phyloP scores from a whole-genome alignment of 2,797 vertebrate genomes.

The Enteromius radiatus region DNA sequence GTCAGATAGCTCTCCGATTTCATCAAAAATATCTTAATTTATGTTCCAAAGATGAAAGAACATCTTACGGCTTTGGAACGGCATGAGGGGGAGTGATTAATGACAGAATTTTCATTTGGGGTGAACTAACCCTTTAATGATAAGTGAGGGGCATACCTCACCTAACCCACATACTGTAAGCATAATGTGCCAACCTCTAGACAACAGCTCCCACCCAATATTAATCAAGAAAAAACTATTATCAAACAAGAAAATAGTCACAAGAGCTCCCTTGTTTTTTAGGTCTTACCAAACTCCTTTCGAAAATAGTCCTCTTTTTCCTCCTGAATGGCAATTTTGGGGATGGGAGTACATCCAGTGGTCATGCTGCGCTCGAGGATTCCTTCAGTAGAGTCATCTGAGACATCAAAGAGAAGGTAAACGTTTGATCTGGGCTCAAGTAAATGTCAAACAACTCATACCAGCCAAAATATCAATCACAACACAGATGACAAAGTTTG shows the following conservation, averaged over 20 bases:
- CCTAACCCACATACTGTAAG: neutral
- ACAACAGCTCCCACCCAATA: neutral
- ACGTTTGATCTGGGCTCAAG: neutral
- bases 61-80: too few relatives aligned
- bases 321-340: constrained; percentile 79
- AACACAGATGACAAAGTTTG: constrained; percentile 6
- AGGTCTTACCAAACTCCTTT: constrained; percentile 72
- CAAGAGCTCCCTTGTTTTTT: neutral
- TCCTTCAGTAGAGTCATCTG: constrained; percentile 64
- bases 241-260: neutral
- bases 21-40: too few relatives aligned
- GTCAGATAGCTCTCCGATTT: too few relatives aligned
- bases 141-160: neutral
- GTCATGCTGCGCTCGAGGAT: constrained; percentile 68
- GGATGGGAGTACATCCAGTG: constrained; percentile 70
- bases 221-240: neutral
- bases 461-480: constrained; percentile 11
- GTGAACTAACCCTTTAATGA: neutral
- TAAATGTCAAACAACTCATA: constrained; percentile 14
- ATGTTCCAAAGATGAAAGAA: too few relatives aligned
- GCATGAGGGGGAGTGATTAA: too few relatives aligned
- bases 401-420: constrained; percentile 41
- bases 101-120: too few relatives aligned
- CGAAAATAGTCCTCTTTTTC: constrained; percentile 69
- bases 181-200: neutral